Conservation (phyloP, 1,140 invertebrate genomes). For the Globodera rostochiensis region DNA sequence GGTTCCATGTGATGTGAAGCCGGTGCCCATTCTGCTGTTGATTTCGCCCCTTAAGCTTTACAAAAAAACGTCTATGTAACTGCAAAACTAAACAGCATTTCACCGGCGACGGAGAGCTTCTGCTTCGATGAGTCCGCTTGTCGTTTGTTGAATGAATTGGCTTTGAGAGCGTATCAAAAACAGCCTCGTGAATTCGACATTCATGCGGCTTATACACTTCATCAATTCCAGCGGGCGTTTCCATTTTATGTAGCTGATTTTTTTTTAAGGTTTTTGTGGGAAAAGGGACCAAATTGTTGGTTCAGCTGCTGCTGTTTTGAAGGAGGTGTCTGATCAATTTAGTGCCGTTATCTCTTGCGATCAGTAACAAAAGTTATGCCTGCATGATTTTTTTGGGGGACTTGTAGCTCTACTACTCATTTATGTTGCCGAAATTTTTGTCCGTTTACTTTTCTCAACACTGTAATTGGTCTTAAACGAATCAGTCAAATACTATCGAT, state of each 20-base stretch:
- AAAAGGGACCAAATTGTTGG: not conserved
- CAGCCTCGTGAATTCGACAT: not conserved
- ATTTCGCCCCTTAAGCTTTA: not conserved
- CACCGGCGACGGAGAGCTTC: not conserved
- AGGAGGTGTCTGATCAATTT: too few relatives aligned
- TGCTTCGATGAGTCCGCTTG: not conserved
- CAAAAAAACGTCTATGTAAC: too few relatives aligned
- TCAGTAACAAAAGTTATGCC: too few relatives aligned
- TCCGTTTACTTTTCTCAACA: too few relatives aligned
- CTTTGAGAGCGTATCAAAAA: constrained; percentile 5
- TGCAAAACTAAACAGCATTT: not conserved
- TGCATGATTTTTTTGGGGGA: too few relatives aligned
- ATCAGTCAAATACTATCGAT: too few relatives aligned
- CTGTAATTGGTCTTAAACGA: too few relatives aligned
- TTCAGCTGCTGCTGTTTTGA: not conserved
- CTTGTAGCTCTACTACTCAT: too few relatives aligned
- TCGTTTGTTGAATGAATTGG: not conserved
- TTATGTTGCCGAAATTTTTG: too few relatives aligned
- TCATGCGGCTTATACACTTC: not conserved
- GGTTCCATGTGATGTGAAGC: constrained; percentile 15
- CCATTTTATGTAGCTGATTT: not conserved
- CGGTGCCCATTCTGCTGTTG: not conserved
- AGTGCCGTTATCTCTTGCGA: too few relatives aligned
- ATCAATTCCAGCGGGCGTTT: not conserved
- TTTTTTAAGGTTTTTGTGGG: not conserved